Evolutionary conservation across 2,888 invertebrate genomes (phyloP).

Genomic region (Dorcus parallelipipedus): DNA sequence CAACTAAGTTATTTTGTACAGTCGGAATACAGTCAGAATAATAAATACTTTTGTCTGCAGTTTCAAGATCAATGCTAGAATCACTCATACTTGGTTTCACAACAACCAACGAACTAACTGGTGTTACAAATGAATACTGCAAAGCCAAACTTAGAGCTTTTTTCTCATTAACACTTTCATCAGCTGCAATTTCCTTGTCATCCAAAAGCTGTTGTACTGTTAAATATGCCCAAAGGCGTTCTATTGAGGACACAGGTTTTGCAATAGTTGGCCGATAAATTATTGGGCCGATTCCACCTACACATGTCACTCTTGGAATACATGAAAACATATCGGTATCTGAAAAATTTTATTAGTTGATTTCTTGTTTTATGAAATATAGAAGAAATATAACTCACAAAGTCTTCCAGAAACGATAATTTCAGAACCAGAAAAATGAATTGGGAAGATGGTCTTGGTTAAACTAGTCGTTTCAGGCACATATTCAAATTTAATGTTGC

Average conservation of each 20-base stretch:
- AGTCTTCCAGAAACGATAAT: constrained; percentile 59
- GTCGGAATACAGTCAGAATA: too few relatives aligned
- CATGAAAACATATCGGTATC: not conserved
- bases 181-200: constrained; percentile 44
- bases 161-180: constrained; percentile 37
- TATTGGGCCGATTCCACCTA: constrained; percentile 29
- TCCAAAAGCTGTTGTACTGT: constrained; percentile 63
- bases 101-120: constrained; percentile 64
- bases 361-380: not conserved
- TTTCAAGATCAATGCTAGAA: constrained; percentile 52
- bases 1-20: too few relatives aligned
- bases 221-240: constrained; percentile 62
- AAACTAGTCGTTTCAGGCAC: constrained; percentile 42
- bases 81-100: constrained; percentile 57
- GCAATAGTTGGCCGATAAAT: constrained; percentile 34
- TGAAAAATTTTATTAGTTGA: not conserved
- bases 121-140: constrained; percentile 66
- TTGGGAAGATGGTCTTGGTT: constrained; percentile 56
- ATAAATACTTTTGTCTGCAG: constrained; percentile 27
- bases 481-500: too few relatives aligned
- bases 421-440: constrained; percentile 63
- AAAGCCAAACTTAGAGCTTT: constrained; percentile 46
- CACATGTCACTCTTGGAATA: constrained; percentile 24
- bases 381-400: constrained; percentile 19
- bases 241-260: constrained; percentile 37